Conservation (phyloP, 2,113 vertebrate species). For the Etheostoma cragini region DNA sequence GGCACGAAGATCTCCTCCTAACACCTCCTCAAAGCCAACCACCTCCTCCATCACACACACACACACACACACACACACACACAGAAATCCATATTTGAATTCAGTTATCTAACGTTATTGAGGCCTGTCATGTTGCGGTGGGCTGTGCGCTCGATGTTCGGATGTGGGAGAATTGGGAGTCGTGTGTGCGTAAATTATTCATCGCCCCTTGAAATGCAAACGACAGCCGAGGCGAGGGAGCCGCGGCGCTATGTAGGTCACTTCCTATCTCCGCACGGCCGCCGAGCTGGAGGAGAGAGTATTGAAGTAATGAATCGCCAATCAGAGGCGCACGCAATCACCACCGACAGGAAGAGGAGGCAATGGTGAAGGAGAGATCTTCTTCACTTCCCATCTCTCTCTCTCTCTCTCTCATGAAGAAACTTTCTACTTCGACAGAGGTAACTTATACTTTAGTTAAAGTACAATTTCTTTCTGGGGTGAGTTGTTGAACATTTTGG, state of each 20-base stretch:
- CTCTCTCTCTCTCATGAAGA: neutral
- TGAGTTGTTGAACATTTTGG: no score
- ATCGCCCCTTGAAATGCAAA: constrained; percentile 72
- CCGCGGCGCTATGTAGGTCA: constrained; percentile 70
- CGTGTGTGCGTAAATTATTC: constrained; percentile 67
- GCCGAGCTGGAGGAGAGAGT: constrained; percentile 22
- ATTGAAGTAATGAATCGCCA: constrained; percentile 42
- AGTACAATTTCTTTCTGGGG: neutral
- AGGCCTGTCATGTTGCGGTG: constrained; percentile 56
- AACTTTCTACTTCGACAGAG: neutral
- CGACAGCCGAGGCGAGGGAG: constrained; percentile 63
- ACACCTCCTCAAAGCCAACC: constrained; percentile 47
- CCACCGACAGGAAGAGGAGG: constrained; percentile 32
- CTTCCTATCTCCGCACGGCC: constrained; percentile 56
- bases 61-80: constrained; percentile 29
- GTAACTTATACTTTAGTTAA: neutral
- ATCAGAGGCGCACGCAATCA: constrained; percentile 35
- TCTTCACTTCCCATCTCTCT: constrained; percentile 6
- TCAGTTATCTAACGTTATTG: constrained; percentile 50
- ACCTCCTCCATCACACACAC: constrained; percentile 26
- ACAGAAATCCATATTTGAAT: constrained; percentile 22
- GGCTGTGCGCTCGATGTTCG: constrained; percentile 38
- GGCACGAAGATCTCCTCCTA: constrained; percentile 38
- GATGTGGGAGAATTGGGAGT: constrained; percentile 45
- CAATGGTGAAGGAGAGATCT: constrained; percentile 8